phyloP scores from a whole-genome alignment of 23 tunicate species.

The Clavelina lepadiformis region DNA sequence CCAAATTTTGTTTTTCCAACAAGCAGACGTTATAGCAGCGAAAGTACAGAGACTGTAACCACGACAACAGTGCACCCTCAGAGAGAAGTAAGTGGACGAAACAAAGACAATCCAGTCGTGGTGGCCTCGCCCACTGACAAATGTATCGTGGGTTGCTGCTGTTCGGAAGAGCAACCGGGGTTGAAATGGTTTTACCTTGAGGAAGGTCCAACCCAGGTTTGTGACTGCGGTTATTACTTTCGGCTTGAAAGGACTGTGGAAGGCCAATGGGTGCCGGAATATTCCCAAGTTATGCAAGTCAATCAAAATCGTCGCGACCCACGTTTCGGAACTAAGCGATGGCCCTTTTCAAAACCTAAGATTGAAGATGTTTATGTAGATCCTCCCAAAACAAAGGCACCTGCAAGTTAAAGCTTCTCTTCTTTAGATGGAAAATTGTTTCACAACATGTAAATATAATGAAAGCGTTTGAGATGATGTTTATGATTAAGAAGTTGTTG shows the following conservation, averaged over 20 bases:
- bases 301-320: slow-evolving; percentile 42
- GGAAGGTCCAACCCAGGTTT: slow-evolving; percentile 77
- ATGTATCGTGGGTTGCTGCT: slow-evolving; percentile 80
- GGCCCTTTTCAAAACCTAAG: slow-evolving; percentile 18
- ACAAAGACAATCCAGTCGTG: slow-evolving; percentile 62
- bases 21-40: too few relatives aligned
- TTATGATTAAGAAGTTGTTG: too few relatives aligned
- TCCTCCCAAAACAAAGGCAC: not conserved
- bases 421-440: not conserved
- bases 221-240: slow-evolving; percentile 78
- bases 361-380: too few relatives aligned
- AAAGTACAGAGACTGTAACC: too few relatives aligned
- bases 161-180: slow-evolving; percentile 33
- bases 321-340: slow-evolving; percentile 8
- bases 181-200: slow-evolving; percentile 89
- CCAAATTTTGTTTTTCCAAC: too few relatives aligned
- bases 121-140: slow-evolving; percentile 77
- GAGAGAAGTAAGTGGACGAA: too few relatives aligned
- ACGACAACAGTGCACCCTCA: too few relatives aligned
- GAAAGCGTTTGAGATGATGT: too few relatives aligned
- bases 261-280: slow-evolving; percentile 46
- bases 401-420: not conserved
- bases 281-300: slow-evolving; percentile 70
- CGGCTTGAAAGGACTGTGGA: slow-evolving; percentile 40
- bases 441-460: not conserved